Evolutionary conservation across 2,797 vertebrate genomes (phyloP), one percentile per base, ranked within the genome.

Genomic region (Poeciliopsis paucimaculata): DNA sequence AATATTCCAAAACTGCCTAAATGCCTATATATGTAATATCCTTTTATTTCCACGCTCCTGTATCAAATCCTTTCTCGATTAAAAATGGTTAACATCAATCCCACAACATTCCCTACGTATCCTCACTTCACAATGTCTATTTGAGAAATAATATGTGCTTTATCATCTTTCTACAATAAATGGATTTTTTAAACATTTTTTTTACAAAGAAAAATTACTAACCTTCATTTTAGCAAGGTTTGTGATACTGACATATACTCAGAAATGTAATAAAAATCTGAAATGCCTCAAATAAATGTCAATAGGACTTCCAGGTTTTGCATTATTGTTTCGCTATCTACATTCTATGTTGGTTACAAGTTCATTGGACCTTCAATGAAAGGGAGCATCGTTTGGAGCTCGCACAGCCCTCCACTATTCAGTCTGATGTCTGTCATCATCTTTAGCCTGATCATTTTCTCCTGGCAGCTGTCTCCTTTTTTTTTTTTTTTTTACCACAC

Each of bases 381-480:
- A 57, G 46, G 43, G 34, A 75, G 73, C 41, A 13, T 46, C 62
- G 53, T 66, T 64, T 39, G 57, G 43, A 82, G 80, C 78, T 85
- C 82, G 79, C 62, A 71, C 78, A 82, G 90, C 90, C 86, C 82
- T 78, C 88, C 87, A 84, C 71, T 76, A 78, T 84, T 92, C 82
- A 75, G 66, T 86, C 88, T 86, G 34, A 53, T 88, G 90, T 82
- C 86, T 86, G 79, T 92, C 91, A 92, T 91, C 89, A 91, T 88
- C 73, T 81, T 81, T 85, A 85, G 81, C 81, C 85, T 92, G 90
- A 94, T 94, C 87, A 89, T 82, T 85, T 90, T 80, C 88, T 84
- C 83, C 82, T 89, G 88, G 90, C 82, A 89, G 86, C 83, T 92
- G 91, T 93, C 90, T 90, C 87, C 85, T 84, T 88, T 23, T 7